Conservation (phyloP, 1,140 invertebrate species). For the Stegodyphus dumicola region DNA sequence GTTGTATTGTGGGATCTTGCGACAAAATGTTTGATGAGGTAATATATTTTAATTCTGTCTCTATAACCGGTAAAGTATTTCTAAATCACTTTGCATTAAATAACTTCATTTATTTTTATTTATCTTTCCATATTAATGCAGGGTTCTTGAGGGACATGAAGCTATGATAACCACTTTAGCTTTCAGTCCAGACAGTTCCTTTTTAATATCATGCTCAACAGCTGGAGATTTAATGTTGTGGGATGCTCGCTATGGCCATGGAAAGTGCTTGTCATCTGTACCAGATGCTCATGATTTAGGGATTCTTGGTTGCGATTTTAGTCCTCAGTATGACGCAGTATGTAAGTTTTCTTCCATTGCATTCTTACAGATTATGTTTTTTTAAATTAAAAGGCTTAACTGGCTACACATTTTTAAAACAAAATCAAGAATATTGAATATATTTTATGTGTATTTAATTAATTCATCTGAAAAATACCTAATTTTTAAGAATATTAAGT, state of each 20-base stretch:
- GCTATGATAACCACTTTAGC: conserved; percentile 72
- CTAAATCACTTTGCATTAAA: neutral
- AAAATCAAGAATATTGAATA: too few relatives aligned
- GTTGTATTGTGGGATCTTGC: conserved; percentile 80
- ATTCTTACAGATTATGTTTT: too few relatives aligned
- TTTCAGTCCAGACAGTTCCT: conserved; percentile 77
- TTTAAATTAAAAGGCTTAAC: too few relatives aligned
- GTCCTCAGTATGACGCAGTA: conserved; percentile 68
- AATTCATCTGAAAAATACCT: too few relatives aligned
- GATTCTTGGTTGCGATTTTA: conserved; percentile 77
- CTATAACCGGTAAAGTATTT: neutral
- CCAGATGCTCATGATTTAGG: conserved; percentile 82
- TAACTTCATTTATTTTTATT: neutral
- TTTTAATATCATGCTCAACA: conserved; percentile 76
- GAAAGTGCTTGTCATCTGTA: conserved; percentile 68
- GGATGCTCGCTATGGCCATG: conserved; percentile 70
- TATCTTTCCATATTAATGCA: conserved; percentile 64
- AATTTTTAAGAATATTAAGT: too few relatives aligned
- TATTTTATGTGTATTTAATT: too few relatives aligned
- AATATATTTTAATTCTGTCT: conserved; percentile 12
- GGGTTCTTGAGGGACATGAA: conserved; percentile 77
- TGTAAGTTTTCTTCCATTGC: conserved; percentile 32
- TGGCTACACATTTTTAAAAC: too few relatives aligned
- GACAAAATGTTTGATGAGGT: conserved; percentile 75
- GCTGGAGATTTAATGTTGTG: conserved; percentile 77